Evolutionary conservation across 2,888 invertebrate species (phyloP).

Genomic region (Sthenelais limicola): DNA sequence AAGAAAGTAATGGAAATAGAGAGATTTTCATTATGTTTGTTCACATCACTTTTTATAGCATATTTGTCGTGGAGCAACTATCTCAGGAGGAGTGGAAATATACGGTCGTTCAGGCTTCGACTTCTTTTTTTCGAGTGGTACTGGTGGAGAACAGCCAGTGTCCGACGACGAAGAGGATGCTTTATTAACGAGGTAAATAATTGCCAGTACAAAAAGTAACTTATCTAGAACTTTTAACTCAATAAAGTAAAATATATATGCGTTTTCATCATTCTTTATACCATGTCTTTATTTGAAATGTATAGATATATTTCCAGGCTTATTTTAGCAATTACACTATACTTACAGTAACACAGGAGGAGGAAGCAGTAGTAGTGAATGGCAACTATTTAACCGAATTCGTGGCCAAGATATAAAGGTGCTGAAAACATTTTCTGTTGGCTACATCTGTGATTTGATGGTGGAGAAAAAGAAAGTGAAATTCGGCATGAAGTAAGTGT

Average conservation of each 20-base stretch:
- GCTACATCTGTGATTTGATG: conserved; percentile 86
- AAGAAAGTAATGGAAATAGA: background rate
- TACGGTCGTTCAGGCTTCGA: conserved; percentile 79
- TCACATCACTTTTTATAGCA: conserved; percentile 59
- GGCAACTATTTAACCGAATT: conserved; percentile 74
- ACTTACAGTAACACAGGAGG: too few relatives aligned
- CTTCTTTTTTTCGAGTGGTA: conserved; percentile 75
- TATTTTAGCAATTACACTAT: too few relatives aligned
- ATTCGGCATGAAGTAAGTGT: conserved; percentile 83
- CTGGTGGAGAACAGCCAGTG: background rate
- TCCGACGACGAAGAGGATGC: conserved; percentile 10
- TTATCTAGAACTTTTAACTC: too few relatives aligned
- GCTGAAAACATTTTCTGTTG: conserved; percentile 80
- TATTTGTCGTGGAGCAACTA: conserved; percentile 80
- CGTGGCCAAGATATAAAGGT: conserved; percentile 81
- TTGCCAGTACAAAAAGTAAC: too few relatives aligned
- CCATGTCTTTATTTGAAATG: too few relatives aligned
- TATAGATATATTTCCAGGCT: too few relatives aligned
- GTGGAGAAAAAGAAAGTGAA: conserved; percentile 88
- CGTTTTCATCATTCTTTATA: too few relatives aligned
- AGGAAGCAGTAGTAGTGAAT: conserved; percentile 49
- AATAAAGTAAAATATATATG: too few relatives aligned
- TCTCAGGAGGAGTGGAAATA: conserved; percentile 83
- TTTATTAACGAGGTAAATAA: conserved; percentile 18
- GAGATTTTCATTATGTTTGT: background rate